These are phyloP conservation scores for Merluccius polli DNA, from an alignment of 2,797 vertebrate species.

Conservation along the genomic window DNA sequence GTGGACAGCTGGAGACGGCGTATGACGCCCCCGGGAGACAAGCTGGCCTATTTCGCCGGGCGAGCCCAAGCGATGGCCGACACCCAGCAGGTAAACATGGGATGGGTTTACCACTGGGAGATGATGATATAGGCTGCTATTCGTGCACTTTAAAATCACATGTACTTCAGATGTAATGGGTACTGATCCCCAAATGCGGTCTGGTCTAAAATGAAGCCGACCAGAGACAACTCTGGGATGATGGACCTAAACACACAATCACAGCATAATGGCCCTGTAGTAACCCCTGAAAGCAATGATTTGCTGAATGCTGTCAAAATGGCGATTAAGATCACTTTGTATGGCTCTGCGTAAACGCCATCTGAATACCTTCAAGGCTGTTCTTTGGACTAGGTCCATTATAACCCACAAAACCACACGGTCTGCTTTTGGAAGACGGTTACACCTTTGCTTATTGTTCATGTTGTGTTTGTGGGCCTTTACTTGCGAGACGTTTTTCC, in stretches of 20 bases:
- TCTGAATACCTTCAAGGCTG: neutral
- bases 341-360: neutral
- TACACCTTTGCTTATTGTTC: neutral
- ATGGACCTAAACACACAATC: neutral
- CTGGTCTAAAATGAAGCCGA: neutral
- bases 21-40: slow-evolving; percentile 68
- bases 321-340: neutral
- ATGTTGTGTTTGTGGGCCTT: no score
- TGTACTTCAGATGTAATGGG: neutral
- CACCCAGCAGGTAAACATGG: slow-evolving; percentile 53
- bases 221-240: neutral
- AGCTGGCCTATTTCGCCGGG: slow-evolving; percentile 58
- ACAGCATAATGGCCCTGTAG: neutral
- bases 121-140: slow-evolving; percentile 1
- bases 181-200: neutral
- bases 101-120: neutral
- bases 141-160: neutral
- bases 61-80: slow-evolving; percentile 50
- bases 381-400: neutral
- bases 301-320: neutral
- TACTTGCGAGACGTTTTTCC: neutral
- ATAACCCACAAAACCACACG: neutral
- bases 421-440: neutral
- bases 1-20: slow-evolving; percentile 32
- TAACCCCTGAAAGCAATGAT: neutral